phyloP scores from a whole-genome alignment of 2,113 vertebrate genomes.

The Speoplatyrhinus poulsoni region DNA sequence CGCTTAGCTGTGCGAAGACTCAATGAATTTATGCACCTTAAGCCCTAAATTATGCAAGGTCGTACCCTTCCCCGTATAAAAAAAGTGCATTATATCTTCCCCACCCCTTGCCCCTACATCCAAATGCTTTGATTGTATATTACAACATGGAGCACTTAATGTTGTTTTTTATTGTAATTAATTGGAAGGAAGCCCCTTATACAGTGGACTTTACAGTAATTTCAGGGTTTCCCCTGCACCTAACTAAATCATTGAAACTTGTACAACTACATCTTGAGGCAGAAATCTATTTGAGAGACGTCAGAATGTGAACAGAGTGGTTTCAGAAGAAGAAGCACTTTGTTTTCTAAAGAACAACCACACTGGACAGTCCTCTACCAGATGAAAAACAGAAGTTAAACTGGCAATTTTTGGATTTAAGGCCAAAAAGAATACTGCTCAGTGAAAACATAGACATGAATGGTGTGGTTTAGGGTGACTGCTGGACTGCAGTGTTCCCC shows the following conservation, averaged over 20 bases:
- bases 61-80: constrained; percentile 30
- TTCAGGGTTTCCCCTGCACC: constrained; percentile 32
- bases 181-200: constrained; percentile 49
- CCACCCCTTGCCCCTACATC: constrained; percentile 21
- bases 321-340: constrained; percentile 70
- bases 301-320: constrained; percentile 78
- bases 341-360: constrained; percentile 71
- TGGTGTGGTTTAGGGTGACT: constrained; percentile 18
- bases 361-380: constrained; percentile 71
- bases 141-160: constrained; percentile 70
- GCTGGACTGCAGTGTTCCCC: constrained; percentile 37
- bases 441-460: constrained; percentile 32
- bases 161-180: constrained; percentile 63
- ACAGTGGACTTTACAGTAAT: constrained; percentile 37
- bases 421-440: constrained; percentile 59
- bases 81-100: constrained; percentile 49
- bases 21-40: constrained; percentile 77
- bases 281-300: constrained; percentile 69
- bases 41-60: constrained; percentile 70
- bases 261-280: constrained; percentile 63
- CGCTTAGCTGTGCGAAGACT: constrained; percentile 62
- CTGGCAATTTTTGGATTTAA: constrained; percentile 66
- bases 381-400: constrained; percentile 45
- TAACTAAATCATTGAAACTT: constrained; percentile 56
- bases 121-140: constrained; percentile 73